These are phyloP conservation scores for Gallinago media DNA, from an alignment of 2,113 vertebrate genomes.

Conservation along the genomic window DNA sequence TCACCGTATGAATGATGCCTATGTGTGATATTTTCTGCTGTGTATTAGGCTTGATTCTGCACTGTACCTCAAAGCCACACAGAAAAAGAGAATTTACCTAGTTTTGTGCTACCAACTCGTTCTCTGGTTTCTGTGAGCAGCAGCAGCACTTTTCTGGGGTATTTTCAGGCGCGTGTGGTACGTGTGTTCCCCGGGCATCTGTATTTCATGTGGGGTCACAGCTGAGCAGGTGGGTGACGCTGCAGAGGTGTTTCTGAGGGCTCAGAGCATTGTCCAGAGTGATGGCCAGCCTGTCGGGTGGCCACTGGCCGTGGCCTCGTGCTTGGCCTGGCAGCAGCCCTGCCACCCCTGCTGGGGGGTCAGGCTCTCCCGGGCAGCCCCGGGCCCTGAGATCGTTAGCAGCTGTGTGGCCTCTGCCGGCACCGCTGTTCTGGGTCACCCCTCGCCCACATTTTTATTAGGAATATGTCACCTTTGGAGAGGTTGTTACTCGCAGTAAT, in stretches of 20 bases:
- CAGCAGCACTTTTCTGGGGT: neutral
- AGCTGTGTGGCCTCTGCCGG: neutral
- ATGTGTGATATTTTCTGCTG: neutral
- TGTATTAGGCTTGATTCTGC: neutral
- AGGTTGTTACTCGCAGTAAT: neutral
- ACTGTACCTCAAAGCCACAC: neutral
- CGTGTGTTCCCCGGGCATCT: neutral
- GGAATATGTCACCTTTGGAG: neutral
- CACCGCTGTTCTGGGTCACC: neutral
- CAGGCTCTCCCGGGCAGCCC: neutral
- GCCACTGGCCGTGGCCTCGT: accelerated
- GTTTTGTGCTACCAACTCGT: neutral
- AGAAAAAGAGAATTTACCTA: neutral
- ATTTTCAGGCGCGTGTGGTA: accelerated
- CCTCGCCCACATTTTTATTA: neutral
- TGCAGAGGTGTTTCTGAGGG: neutral
- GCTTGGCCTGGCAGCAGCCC: neutral
- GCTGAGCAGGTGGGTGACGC: neutral
- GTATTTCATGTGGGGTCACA: no score
- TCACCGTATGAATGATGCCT: neutral
- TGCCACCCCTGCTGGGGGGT: neutral
- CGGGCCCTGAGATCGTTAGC: accelerated
- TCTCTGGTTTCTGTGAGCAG: neutral
- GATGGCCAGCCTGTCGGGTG: no score
- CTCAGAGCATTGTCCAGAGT: no score